Evolutionary conservation across 2,888 invertebrate species (phyloP).

Genomic region (Andricus curvator): DNA sequence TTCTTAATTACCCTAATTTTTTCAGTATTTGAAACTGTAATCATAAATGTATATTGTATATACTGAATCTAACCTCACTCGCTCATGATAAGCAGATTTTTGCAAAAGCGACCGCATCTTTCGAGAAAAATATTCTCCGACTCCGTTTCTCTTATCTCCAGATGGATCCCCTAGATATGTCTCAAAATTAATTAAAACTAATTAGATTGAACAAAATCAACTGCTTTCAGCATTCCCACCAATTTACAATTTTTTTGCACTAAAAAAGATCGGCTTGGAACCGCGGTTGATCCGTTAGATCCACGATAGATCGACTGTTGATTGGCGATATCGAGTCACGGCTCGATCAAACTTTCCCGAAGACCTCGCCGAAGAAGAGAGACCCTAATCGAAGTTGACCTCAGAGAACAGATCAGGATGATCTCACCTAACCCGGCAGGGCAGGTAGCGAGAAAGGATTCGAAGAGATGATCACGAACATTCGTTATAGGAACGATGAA

Average conservation of each 20-base stretch:
- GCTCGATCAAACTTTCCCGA: slow-evolving; percentile 66
- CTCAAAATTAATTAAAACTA: not conserved
- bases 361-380: slow-evolving; percentile 43
- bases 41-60: too few species aligned
- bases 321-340: slow-evolving; percentile 57
- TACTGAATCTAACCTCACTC: too few species aligned
- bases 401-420: slow-evolving; percentile 24
- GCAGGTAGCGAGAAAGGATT: slow-evolving; percentile 34
- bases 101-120: too few species aligned
- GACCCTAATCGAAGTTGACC: slow-evolving; percentile 38
- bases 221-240: not conserved
- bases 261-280: not conserved
- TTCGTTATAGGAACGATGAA: slow-evolving; percentile 37
- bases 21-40: too few species aligned
- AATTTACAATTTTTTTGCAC: not conserved
- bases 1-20: too few species aligned
- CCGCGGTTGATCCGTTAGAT: slow-evolving; percentile 47
- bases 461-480: slow-evolving; percentile 33
- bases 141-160: not conserved
- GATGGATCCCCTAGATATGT: not conserved
- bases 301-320: slow-evolving; percentile 51
- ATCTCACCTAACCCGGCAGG: slow-evolving; percentile 26
- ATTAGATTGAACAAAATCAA: not conserved
- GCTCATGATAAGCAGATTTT: too few species aligned
- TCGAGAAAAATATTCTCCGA: too few species aligned